phyloP scores from a whole-genome alignment of 1,140 invertebrate genomes.

The Diachasmimorpha longicaudata region DNA sequence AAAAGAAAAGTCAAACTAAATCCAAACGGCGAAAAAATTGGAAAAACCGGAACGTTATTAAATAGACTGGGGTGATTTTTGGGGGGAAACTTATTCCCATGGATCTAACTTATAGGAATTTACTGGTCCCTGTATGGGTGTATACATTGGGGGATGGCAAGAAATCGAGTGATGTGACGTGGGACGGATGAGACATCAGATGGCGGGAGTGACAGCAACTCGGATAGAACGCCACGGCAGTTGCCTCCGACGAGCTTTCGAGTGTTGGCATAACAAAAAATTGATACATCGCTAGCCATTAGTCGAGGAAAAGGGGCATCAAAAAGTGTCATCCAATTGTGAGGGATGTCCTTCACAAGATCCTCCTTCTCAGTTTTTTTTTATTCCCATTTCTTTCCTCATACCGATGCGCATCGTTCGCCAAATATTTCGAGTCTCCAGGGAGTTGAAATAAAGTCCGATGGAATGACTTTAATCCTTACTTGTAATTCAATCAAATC shows the following conservation, averaged over 20 bases:
- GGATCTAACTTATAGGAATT: background rate
- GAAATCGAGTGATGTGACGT: conserved; percentile 26
- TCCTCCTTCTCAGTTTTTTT: background rate
- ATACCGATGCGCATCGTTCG: background rate
- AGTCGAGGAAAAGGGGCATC: background rate
- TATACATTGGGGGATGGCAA: background rate
- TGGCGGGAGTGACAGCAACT: conserved; percentile 22
- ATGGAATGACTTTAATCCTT: background rate
- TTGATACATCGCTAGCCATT: conserved; percentile 36
- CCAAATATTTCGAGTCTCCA: background rate
- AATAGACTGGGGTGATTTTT: too few species aligned
- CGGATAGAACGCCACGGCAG: conserved; percentile 12
- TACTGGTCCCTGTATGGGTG: background rate
- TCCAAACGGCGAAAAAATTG: background rate
- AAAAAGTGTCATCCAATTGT: conserved; percentile 1
- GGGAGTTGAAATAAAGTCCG: background rate
- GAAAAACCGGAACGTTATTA: background rate
- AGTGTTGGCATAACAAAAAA: conserved; percentile 29
- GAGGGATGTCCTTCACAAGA: background rate
- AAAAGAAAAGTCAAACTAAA: background rate
- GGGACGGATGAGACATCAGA: conserved; percentile 36
- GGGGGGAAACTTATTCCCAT: too few species aligned
- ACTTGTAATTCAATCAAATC: background rate
- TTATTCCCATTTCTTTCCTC: background rate
- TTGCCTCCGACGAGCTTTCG: conserved; percentile 13